These are phyloP conservation scores for Phataginus tetradactyla DNA, from an alignment of 2,797 vertebrate genomes.

Conservation along the genomic window DNA sequence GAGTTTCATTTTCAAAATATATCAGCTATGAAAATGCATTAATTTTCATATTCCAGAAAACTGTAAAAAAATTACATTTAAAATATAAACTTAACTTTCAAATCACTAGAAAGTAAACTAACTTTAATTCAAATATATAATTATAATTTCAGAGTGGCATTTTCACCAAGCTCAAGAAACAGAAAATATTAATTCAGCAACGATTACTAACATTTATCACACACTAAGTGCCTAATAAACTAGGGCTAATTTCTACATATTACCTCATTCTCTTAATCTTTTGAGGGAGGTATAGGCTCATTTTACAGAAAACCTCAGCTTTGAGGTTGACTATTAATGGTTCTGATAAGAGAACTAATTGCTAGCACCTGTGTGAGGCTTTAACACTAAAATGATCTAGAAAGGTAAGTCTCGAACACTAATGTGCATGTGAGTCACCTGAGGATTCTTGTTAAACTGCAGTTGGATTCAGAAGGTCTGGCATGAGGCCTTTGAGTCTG, in stretches of 20 bases:
- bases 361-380: background rate
- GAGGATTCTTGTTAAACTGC: background rate
- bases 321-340: background rate
- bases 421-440: background rate
- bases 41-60: conserved; percentile 46
- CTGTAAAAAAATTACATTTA: conserved; percentile 49
- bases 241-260: background rate
- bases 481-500: background rate
- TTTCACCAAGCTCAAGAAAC: conserved; percentile 2
- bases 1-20: conserved; percentile 20
- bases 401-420: background rate
- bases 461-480: background rate
- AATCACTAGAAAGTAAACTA: conserved; percentile 28
- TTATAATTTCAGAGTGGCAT: background rate
- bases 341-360: background rate
- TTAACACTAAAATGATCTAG: background rate
- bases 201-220: conserved; percentile 14
- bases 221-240: background rate
- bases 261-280: conserved; percentile 38
- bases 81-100: conserved; percentile 35
- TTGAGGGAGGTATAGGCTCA: background rate
- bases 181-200: conserved; percentile 37
- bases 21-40: conserved; percentile 17
- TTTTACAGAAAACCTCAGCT: conserved; percentile 28
- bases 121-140: conserved; percentile 52